Conservation (phyloP, 2,888 invertebrate species). For the Bhutanitis thaidina region DNA sequence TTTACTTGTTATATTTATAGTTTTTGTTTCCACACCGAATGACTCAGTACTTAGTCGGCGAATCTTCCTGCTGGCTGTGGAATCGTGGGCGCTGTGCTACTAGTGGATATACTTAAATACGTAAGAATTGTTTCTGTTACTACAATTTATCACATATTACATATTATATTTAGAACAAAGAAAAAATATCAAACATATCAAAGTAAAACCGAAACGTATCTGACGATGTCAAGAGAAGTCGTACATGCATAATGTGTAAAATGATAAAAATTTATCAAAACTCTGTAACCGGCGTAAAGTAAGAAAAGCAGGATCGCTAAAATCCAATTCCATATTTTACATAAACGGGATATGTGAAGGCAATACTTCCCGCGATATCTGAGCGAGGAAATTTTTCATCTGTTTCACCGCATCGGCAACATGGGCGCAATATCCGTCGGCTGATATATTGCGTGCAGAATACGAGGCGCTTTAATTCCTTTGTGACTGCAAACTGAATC, state of each 20-base stretch:
- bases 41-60: no score
- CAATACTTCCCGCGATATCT: slow-evolving; percentile 6
- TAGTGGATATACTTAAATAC: no score
- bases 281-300: slow-evolving; percentile 2
- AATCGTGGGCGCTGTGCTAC: no score
- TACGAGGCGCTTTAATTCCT: slow-evolving; percentile 10
- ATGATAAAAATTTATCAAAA: slow-evolving; percentile 8
- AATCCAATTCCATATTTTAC: slow-evolving; percentile 19
- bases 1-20: no score
- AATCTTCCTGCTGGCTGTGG: no score
- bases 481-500: neutral
- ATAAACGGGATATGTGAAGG: slow-evolving; percentile 10
- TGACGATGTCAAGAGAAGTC: no score
- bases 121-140: no score
- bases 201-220: no score
- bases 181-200: no score
- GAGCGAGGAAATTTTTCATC: slow-evolving; percentile 15
- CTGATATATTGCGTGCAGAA: slow-evolving; percentile 15
- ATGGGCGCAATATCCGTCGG: slow-evolving; percentile 8
- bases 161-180: no score
- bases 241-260: neutral
- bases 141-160: no score
- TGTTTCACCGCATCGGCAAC: slow-evolving; percentile 11
- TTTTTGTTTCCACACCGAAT: no score
- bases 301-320: slow-evolving; percentile 12